A percentile compares a stretch with the other conserved stretches of the same genome.
Evolutionary conservation across 2,888 invertebrate genomes (phyloP).

Genomic region (Podotricha telesiphe): DNA sequence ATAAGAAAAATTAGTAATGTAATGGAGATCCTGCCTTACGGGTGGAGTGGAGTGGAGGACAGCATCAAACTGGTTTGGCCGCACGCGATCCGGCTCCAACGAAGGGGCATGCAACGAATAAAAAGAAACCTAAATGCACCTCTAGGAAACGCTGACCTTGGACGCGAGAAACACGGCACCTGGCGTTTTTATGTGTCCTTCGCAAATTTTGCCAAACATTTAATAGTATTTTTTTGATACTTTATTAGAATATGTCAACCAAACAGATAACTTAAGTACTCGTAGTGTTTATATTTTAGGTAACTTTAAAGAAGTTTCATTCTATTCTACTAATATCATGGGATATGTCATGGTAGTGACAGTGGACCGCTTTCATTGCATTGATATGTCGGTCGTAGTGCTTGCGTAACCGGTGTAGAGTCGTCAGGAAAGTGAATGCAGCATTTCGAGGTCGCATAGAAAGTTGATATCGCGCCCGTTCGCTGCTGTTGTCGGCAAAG

Average conservation of each 20-base stretch:
- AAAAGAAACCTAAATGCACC: constrained; percentile 82
- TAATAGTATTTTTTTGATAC: constrained; percentile 59
- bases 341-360: constrained; percentile 47
- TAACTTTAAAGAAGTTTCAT: neutral
- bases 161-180: constrained; percentile 79
- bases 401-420: constrained; percentile 80
- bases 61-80: constrained; percentile 77
- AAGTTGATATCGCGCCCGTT: constrained; percentile 71
- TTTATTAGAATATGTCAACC: constrained; percentile 1
- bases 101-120: constrained; percentile 80
- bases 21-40: constrained; percentile 66
- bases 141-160: constrained; percentile 83
- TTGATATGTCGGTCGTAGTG: constrained; percentile 73
- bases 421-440: constrained; percentile 82
- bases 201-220: constrained; percentile 75
- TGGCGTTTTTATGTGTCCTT: constrained; percentile 82
- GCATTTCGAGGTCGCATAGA: constrained; percentile 82
- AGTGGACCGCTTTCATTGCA: constrained; percentile 55
- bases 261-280: neutral
- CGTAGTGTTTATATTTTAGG: constrained; percentile 32
- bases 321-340: constrained; percentile 26
- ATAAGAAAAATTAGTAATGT: constrained; percentile 62
- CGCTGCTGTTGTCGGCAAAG: constrained; percentile 53
- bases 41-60: constrained; percentile 69
- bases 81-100: constrained; percentile 76